phyloP scores from a whole-genome alignment of 1,140 invertebrate genomes.

The Ceratitis capitata region DNA sequence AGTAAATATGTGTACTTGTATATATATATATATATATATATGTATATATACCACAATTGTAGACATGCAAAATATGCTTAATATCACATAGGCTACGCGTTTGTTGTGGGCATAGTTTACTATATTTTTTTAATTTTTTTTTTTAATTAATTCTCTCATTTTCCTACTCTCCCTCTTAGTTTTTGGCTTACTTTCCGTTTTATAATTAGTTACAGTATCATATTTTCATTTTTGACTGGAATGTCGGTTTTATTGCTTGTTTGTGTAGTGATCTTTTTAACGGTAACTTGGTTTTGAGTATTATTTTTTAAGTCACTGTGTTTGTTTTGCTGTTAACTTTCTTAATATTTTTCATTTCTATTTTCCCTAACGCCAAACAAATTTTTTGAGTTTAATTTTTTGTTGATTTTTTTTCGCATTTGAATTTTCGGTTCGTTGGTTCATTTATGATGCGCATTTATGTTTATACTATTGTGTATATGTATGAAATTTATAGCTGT shows the following conservation, averaged over 20 bases:
- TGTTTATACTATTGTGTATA: not conserved
- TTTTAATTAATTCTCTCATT: not conserved
- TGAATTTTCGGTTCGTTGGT: not conserved
- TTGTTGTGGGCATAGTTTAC: not conserved
- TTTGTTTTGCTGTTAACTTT: not conserved
- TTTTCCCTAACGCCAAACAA: constrained; percentile 34
- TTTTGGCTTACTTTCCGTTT: constrained; percentile 26
- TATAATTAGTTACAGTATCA: constrained; percentile 29
- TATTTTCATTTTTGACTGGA: too few relatives aligned
- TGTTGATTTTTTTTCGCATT: not conserved
- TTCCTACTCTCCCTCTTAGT: not conserved
- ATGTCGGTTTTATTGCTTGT: constrained; percentile 37
- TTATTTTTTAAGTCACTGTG: constrained; percentile 46
- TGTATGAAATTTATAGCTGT: not conserved
- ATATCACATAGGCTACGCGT: not conserved
- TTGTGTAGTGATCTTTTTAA: constrained; percentile 52
- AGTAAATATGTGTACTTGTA: too few relatives aligned
- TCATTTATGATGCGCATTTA: not conserved
- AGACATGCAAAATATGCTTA: not conserved
- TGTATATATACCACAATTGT: not conserved
- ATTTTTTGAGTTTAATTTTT: constrained; percentile 21
- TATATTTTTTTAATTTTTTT: not conserved
- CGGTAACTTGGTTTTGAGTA: too few relatives aligned
- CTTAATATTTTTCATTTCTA: too few relatives aligned
- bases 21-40: not conserved